phyloP scores from a whole-genome alignment of 2,797 vertebrate species.

The Neopelma chrysocephalum region DNA sequence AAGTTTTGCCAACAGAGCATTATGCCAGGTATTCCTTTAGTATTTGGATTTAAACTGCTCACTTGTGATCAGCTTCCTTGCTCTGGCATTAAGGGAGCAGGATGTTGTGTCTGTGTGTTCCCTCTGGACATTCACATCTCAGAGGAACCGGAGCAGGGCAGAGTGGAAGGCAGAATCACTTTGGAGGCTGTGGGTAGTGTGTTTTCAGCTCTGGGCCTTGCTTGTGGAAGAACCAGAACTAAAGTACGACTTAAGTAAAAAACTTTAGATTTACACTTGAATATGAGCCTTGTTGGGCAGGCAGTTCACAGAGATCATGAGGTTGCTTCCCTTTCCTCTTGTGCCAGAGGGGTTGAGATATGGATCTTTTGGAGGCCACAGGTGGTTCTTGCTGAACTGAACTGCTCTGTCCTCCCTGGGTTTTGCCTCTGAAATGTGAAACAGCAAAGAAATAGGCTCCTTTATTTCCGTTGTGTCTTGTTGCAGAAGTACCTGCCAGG shows the following conservation, averaged over 20 bases:
- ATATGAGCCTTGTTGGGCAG: neutral
- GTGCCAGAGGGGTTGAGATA: neutral
- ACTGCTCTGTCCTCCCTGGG: neutral
- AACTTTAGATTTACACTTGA: neutral
- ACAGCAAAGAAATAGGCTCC: neutral
- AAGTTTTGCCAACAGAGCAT: neutral
- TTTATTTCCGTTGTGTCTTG: neutral
- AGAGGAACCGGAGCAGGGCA: neutral
- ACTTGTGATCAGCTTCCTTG: neutral
- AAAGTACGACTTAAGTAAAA: neutral
- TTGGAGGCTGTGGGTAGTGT: neutral
- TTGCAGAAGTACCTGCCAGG: neutral
- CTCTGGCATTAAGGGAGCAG: neutral
- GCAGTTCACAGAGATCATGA: accelerated
- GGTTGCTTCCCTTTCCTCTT: neutral
- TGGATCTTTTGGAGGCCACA: neutral
- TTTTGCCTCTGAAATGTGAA: neutral
- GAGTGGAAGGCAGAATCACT: neutral
- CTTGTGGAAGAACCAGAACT: neutral
- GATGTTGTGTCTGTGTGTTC: neutral
- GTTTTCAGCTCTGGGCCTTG: neutral
- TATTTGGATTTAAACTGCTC: neutral
- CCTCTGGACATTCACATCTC: neutral
- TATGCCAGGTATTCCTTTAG: neutral
- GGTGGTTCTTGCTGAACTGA: neutral